Evolutionary conservation across 2,113 vertebrate species (phyloP), one percentile per base, ranked within the genome.

Genomic region (Carassius gibelio): DNA sequence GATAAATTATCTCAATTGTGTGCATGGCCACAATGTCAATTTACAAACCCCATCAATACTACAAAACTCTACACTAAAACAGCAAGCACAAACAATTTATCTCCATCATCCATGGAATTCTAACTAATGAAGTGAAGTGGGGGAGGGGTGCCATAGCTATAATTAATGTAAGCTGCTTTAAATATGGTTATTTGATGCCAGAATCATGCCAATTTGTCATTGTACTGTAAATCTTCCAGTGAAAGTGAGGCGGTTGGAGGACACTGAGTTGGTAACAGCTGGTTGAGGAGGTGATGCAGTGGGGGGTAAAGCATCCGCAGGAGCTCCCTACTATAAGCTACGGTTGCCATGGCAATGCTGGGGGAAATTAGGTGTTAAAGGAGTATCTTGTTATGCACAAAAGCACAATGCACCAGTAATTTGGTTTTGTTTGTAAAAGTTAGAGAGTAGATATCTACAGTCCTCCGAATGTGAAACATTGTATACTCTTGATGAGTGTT

Each of bases 291-390:
- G 75, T 62, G 84, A 78, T 48, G 75, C 55, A 82, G 62, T 23
- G 68, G 77, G 62, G 45, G 68, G 68, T 68, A 76, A 68, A 5
- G 71, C 84, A 88, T 86, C 84, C 85, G 52, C 71, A 26, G 76
- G 76, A 86, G 80, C 48, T 23, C 74, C 82, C 81, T 66, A 79
- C 82, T 78, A 86, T 61, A 66, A 90, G 85, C 59, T 55, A 61
- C n/a, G 77, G 91, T 91, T 90, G 48, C 88, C 84, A 90, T 92
- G 74, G 88, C 77, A 91, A 93, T 89, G 75, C 48, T 84, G 87
- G 79, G 66, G 68, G 42, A 83, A 75, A 85, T 62, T 66, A 83
- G 85, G 57, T 81, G 59, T 64, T 78, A 75, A 34, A 75, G 85
- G 59, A 82, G n/a, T 64, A 52, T 85, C 30, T 59, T 76, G 55